Base-by-base conservation (phyloP, 2,888 invertebrate species). In the Diplazon laetatorius region DNA sequence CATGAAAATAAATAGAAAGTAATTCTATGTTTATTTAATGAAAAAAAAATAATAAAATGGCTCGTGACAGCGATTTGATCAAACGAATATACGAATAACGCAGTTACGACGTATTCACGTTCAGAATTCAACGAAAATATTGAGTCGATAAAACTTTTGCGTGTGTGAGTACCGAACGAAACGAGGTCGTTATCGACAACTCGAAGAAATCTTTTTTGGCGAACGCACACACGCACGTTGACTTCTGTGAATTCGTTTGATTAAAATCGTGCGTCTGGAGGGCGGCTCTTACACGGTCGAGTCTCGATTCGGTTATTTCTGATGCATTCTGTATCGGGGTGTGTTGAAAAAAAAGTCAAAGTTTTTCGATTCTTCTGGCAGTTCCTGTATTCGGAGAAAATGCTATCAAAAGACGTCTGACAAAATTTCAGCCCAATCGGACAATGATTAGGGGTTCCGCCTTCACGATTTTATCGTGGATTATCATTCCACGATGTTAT, bases 101-200 rank as follows among this genome's bases (percentile, higher is more conserved):
- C n/a, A n/a, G n/a, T n/a, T n/a, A n/a, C n/a, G n/a, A n/a, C n/a
- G n/a, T n/a, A n/a, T n/a, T n/a, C n/a, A n/a, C n/a, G n/a, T n/a
- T n/a, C n/a, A n/a, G n/a, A n/a, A n/a, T n/a, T n/a, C n/a, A 39
- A 16, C 42, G 12, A 22, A 62, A 52, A 52, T 62, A 20, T 50
- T 20, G 50, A 20, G 5, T 18, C 10, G 35, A 30, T 14, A 16
- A 18, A 50, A 37, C 12, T 12, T 5, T 16, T 16, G 25, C 18
- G 6, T 1, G 42, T 3, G 16, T 18, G 16, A 55, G 42, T 22
- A 30, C 46, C 46, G 65, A 63, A 35, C 65, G 46, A 22, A 55
- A 52, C 71, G 48, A 65, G 63, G 72, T 65, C 60, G 50, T 55
- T 52, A 44, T 72, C 30, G 30, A 50, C 25, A 10, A 71, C 39